Evolutionary conservation across 2,888 invertebrate genomes (phyloP), one percentile per base, ranked within the genome.

Genomic region (Euzetes globulus): DNA sequence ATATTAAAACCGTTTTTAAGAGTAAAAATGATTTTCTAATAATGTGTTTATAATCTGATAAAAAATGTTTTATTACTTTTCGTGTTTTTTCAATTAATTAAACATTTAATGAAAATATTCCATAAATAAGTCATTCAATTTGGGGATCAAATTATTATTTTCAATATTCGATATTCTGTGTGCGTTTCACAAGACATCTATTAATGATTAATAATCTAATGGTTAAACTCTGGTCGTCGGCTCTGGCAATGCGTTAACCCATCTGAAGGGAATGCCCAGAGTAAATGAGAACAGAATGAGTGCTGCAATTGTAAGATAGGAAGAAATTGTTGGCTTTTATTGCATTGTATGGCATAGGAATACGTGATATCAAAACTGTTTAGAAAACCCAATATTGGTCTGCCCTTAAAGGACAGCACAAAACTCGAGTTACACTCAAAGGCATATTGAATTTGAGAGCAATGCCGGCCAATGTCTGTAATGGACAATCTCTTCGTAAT

Each of bases 401-500:
- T 29, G 1, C 11, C 3, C 29, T 29, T 60, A 41, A 1, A 11
- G 41, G 41, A 41, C n/a, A 50, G 50, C 6, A 4, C 9, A 4
- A 19, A 3, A n/a, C 27, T n/a, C 13, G 33, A 33, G 63, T 27
- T 29, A 63, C 19, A 63, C 63, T 63, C 63, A 68, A 68, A 45
- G 41, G n/a, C 68, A 68, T 68, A 68, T 68, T 68, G 68, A 68
- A 68, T 68, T 68, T 68, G 41, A 19, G 41, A 9, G 41, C 41
- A 41, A 11, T 41, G 41, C 9, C 6, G 41, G 41, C 41, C 22
- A 68, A 68, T 68, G 68, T 19, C 68, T 41, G 68, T 68, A 68
- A 68, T 68, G 68, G 68, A 68, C 68, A 68, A 68, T 68, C 68
- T 68, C 68, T 41, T 68, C 41, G 41, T 68, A 68, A 68, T 68